Base-by-base conservation (phyloP, 2,113 vertebrate species). In the Mastomys natalensis region DNA sequence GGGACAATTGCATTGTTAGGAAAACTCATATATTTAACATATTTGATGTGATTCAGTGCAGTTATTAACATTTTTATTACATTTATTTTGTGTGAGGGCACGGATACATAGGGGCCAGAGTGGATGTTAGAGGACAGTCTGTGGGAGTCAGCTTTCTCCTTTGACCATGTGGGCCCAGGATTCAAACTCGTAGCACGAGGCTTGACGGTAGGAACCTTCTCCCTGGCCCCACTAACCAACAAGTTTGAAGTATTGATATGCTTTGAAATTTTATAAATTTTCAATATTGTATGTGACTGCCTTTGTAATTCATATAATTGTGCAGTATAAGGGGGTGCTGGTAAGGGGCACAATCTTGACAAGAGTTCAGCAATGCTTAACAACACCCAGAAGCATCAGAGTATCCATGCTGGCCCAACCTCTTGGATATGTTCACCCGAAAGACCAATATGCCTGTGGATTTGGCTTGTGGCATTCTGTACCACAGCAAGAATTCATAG, bases 21-120 rank as follows among this genome's bases (percentile, higher is more conserved):
- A 85, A 90, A 95, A 95, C 22, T 95, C 43, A 77, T 34, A 34
- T 76, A 74, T 45, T 89, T 93, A 78, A 55, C 9, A 84, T 87
- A 85, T 86, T n/a, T 91, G 26, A 17, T 89, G 10, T 93, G 48
- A 77, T 87, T 22, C 89, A 73, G 31, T 64, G 73, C 4, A 77
- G 22, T 87, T 84, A 64, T 78, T 81, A 55, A 55, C 40, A 64
- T 45, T 64, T 45, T 85, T 21, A 34, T 78, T 62, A 40, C 22
- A 43, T 16, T 58, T 58, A 37, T 58, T n/a, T 60, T 62, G 22
- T 26, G 19, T 82, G 55, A n/a, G n/a, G 37, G 22, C 12, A 9
- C 29, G 3, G 80, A 21, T 60, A 26, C 7, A 62, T 22, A 58
- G 34, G 10, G 5, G 78, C 19, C 48, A 58, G 34, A 84, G 37